Base-by-base conservation (phyloP, 2,113 vertebrate species). In the Trogon surrucura region DNA sequence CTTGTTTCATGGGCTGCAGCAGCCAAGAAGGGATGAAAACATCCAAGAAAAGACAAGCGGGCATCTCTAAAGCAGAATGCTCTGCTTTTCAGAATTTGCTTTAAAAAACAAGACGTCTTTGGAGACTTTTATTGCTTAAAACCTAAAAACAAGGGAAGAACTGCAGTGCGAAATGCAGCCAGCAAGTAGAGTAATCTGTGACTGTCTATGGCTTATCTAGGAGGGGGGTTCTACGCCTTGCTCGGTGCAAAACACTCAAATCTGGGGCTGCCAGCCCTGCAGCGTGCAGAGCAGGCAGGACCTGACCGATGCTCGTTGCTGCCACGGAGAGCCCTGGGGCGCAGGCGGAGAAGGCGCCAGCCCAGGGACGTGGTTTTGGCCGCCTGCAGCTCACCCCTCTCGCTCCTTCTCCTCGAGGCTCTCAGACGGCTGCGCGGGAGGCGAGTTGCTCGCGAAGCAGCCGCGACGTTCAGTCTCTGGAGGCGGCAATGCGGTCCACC, bases 401-500 rank as follows among this genome's bases (percentile, higher is more conserved):
- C 0, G 10, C 50, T 95, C 30, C 70, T 41, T 38, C 75, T 93
- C 84, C 87, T 64, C 2, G 6, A 14, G 73, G 61, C 64, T 69
- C 57, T 51, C 0, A 2, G 50, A 4, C 1, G 5, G 53, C 58
- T 13, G 82, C 16, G 1, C 3, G 5, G 53, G 34, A 21, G 30
- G 34, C 5, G 3, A 11, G 51, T 8, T 1, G 51, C 73, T 50
- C 34, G 57, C 5, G 51, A 58, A 45, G 74, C 4, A 6, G 47
- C 1, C 12, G 0, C 4, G 21, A 56, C 1, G 22, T 20, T 96
- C 95, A 96, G 85, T 97, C 95, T 32, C 87, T 62, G 92, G 95
- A 47, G 58, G 85, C 20, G 4, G 90, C 14, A 13, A 94, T 85
- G 53, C 95, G 92, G 13, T 97, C 96, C 6, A 97, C 95, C 96